Percentiles rank a stretch among this genome's conserved stretches.
Evolutionary conservation across 2,113 vertebrate species (phyloP).

Genomic region (Oryzias curvinotus): DNA sequence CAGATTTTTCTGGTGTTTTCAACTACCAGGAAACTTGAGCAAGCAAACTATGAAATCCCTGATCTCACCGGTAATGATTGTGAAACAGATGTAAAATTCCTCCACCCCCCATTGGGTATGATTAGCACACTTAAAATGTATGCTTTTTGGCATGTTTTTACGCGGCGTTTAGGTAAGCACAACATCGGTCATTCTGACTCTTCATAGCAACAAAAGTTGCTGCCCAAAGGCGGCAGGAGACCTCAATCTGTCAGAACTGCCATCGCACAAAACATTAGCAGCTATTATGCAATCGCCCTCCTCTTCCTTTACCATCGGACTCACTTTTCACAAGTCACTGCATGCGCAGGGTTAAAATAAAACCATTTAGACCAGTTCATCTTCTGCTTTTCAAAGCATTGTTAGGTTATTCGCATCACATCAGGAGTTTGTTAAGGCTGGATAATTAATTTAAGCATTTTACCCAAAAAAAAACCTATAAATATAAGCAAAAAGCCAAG

Average conservation of each 20-base stretch:
- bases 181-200: constrained; percentile 53
- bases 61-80: constrained; percentile 37
- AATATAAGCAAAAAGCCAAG: no score
- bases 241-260: constrained; percentile 75
- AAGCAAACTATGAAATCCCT: constrained; percentile 21
- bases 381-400: constrained; percentile 9
- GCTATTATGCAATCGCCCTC: constrained; percentile 38
- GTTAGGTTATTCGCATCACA: background rate
- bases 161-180: constrained; percentile 32
- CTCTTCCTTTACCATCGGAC: constrained; percentile 26
- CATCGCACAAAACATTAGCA: constrained; percentile 26
- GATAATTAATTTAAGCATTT: no score
- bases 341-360: background rate
- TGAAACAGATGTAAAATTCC: constrained; percentile 40
- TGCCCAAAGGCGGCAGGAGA: constrained; percentile 65
- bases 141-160: background rate
- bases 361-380: background rate
- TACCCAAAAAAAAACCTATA: no score
- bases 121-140: constrained; percentile 26
- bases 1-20: constrained; percentile 6
- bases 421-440: no score
- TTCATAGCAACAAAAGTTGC: constrained; percentile 70
- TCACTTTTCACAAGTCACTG: constrained; percentile 22
- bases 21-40: background rate
- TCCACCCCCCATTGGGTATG: constrained; percentile 2